Conservation (phyloP, 2,888 invertebrate genomes). For the Yponomeuta cagnagella region DNA sequence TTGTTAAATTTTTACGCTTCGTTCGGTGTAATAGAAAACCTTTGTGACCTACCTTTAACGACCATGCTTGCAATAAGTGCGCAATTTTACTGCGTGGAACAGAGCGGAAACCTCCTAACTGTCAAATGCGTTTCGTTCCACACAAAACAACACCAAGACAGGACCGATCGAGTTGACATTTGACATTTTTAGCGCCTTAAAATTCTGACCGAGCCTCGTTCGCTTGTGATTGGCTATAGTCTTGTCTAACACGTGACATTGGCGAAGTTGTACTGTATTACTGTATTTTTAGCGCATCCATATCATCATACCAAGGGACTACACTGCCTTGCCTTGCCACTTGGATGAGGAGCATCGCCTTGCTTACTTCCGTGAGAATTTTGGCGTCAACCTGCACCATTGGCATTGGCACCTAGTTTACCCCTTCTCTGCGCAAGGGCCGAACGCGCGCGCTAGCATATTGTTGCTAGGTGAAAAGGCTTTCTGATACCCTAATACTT, state of each 20-base stretch:
- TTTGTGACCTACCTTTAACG: no score
- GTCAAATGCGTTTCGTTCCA: conserved; percentile 24
- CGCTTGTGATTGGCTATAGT: no score
- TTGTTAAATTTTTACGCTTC: conserved; percentile 39
- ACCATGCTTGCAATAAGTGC: not conserved
- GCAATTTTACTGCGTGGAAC: not conserved
- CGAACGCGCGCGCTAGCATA: conserved; percentile 58
- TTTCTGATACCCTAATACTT: not conserved
- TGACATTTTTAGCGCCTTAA: not conserved
- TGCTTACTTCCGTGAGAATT: conserved; percentile 89
- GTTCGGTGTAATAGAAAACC: conserved; percentile 19
- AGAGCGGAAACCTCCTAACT: conserved; percentile 16
- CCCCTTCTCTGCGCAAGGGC: conserved; percentile 71
- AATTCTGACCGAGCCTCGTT: no score
- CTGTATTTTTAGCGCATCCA: conserved; percentile 62
- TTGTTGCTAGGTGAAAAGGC: conserved; percentile 55
- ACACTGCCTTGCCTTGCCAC: conserved; percentile 77
- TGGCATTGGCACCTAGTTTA: conserved; percentile 91
- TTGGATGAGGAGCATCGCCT: conserved; percentile 87
- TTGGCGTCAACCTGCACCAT: conserved; percentile 87
- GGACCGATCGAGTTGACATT: no score
- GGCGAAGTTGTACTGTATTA: no score
- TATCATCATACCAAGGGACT: conserved; percentile 84
- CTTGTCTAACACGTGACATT: no score
- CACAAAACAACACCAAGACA: conserved; percentile 10